Evolutionary conservation across 2,888 invertebrate species (phyloP), one percentile per base, ranked within the genome.

Genomic region (Lapara coniferarum): DNA sequence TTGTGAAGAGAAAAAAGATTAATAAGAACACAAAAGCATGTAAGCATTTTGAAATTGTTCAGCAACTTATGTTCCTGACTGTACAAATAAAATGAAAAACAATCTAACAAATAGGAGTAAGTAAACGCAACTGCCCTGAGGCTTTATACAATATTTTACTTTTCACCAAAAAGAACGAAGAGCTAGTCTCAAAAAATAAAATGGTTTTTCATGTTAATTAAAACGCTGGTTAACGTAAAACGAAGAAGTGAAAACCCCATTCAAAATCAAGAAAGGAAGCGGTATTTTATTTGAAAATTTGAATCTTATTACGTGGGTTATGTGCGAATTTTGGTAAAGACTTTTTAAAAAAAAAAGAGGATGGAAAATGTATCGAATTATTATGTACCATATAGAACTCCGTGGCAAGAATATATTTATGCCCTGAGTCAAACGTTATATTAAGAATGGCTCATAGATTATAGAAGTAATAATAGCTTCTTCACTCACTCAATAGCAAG

Each of bases 151-250:
- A 63, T 10, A 63, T 19, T 63, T 5, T 19, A 49, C 46, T 16
- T 59, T 59, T 16, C 19, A 49, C 8, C 63, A 19, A 63, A 63
- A 44, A 3, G 46, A 8, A 63, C 12, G 46, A 13, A 63, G 19
- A 63, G 63, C 16, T 49, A 25, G 63, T 46, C 46, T 13, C 46
- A 16, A 19, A 63, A 59, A 49, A 63, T 6, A 63, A 49, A 63
- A 63, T 19, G 19, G 14, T 19, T 19, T 46, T 59, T 46, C 49
- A 63, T 63, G 63, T 63, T 63, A 63, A 63, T 63, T 63, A 59
- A 59, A 59, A 63, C 63, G 19, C 25, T 63, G 63, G 46, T 63
- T 63, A 63, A 30, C 2, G 49, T 19, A 63, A 63, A 63, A 63
- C 19, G 46, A 46, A 49, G 19, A 63, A 49, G 19, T 46, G 19